Percentiles rank a stretch among this genome's conserved stretches.
These are phyloP conservation scores for Scrobipalpa atriplicella DNA, from an alignment of 2,888 invertebrate species.

Conservation along the genomic window DNA sequence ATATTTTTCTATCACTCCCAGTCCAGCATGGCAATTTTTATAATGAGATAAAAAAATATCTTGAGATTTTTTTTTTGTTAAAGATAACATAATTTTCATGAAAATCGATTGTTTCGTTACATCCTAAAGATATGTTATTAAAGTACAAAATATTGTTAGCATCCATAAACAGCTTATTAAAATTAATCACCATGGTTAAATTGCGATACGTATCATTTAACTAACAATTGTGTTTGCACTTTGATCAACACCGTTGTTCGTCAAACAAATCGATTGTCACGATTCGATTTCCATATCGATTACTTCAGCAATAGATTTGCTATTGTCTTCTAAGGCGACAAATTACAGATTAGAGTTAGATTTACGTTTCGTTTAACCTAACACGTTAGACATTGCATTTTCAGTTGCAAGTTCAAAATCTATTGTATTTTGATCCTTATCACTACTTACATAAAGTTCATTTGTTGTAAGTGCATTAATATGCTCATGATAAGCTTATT, in stretches of 20 bases:
- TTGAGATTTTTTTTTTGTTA: no score
- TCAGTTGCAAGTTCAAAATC: background rate
- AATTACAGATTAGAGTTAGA: slow-evolving; percentile 30
- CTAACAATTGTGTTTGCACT: slow-evolving; percentile 16
- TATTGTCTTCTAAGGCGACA: slow-evolving; percentile 27
- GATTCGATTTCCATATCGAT: slow-evolving; percentile 30
- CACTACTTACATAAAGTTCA: background rate
- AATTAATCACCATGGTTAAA: background rate
- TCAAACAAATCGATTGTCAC: slow-evolving; percentile 27
- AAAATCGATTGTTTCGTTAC: no score
- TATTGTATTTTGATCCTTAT: slow-evolving; percentile 17
- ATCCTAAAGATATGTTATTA: no score
- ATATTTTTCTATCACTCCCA: no score
- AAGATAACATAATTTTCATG: no score
- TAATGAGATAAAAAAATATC: no score
- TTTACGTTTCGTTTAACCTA: slow-evolving; percentile 29
- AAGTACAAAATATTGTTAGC: background rate
- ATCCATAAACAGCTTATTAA: background rate
- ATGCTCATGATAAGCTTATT: background rate
- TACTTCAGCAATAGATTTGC: slow-evolving; percentile 27
- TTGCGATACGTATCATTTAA: background rate
- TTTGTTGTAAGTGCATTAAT: no score
- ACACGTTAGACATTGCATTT: background rate
- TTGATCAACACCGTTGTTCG: slow-evolving; percentile 1
- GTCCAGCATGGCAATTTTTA: no score